Base-by-base conservation (phyloP, 2,797 vertebrate species). In the Molothrus ater region DNA sequence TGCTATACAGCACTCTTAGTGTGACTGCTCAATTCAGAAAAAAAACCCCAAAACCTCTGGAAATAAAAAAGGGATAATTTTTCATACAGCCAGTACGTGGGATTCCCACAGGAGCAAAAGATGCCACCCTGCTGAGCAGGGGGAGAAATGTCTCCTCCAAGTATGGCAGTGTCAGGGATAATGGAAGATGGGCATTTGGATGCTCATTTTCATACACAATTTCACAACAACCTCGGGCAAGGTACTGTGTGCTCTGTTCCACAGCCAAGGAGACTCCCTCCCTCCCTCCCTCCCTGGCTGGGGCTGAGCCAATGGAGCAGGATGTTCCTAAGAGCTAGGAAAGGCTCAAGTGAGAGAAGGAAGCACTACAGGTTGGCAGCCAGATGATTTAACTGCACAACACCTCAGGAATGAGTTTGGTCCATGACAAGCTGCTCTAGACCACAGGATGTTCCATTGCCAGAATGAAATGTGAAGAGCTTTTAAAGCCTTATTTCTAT, bases 391-490 rank as follows among this genome's bases (percentile, higher is more conserved):
- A 81, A 81, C 70, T 84, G 63, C 65, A 36, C 3, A 4, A 16
- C 36, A 79, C 82, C 60, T 59, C 36, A 38, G 64, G 92, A 84
- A 56, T 60, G 17, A 79, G 48, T 72, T 19, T 86, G 82, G 76
- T 80, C 80, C 47, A 8, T 56, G 66, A 74, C 76, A 75, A 59
- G 54, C 61, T 93, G 54, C 86, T 86, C 17, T 36, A 80, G 75
- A 72, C 72, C 48, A 59, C 1, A 10, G 45, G 50, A 69, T 69
- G 61, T 54, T 92, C 80, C 17, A 50, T 29, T 94, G 87, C 88
- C 91, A 91, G 61, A 42, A 85, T 0, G 0, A 71, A 87, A 73
- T 42, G 75, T 2, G 1, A n/a, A n/a, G n/a, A n/a, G n/a, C n/a
- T n/a, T n/a, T n/a, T n/a, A n/a, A n/a, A n/a, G n/a, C n/a, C n/a